Base-by-base conservation (phyloP, 2,113 vertebrate species). In the Pongo pygmaeus region DNA sequence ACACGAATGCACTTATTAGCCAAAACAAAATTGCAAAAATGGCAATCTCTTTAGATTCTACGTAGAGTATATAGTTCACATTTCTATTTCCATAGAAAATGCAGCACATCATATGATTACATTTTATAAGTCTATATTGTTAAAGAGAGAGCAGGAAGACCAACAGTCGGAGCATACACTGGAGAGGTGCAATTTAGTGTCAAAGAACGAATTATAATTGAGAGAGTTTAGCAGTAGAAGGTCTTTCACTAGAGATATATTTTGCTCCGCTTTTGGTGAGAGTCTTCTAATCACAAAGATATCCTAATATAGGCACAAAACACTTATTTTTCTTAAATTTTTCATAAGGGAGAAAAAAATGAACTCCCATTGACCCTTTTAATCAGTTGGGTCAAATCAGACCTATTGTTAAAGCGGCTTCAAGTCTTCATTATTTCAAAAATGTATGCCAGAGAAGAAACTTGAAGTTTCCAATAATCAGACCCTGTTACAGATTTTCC, bases 361-460 rank as follows among this genome's bases (percentile, higher is more conserved):
- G 91, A 94, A 95, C 96, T 97, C 80, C 57, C 11, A 2, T 81
- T 96, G 97, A 98, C 96, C 97, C 95, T 93, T 98, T 93, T 96
- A 98, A 97, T 97, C 97, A 97, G 84, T 84, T 55, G n/a, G 97
- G 96, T 97, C 97, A 98, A 97, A 97, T 98, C 80, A 97, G 81
- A 96, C 46, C 97, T 97, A 98, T 97, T 97, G 97, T 98, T 88
- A 95, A 91, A 97, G 91, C 94, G 78, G 93, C n/a, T 96, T 89
- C 8, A 22, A 97, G 92, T n/a, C 74, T 96, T 93, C 93, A 94
- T 97, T 96, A 97, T 97, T 96, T 97, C 97, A 81, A 94, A 97
- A 96, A 94, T 84, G 55, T 89, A 91, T 80, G 75, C 75, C 46
- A 89, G 80, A 88, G 75, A 92, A 93, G 80, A 95, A 97, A 87